Evolutionary conservation across 2,797 vertebrate genomes (phyloP).

Genomic region (Epinephelus coioides): DNA sequence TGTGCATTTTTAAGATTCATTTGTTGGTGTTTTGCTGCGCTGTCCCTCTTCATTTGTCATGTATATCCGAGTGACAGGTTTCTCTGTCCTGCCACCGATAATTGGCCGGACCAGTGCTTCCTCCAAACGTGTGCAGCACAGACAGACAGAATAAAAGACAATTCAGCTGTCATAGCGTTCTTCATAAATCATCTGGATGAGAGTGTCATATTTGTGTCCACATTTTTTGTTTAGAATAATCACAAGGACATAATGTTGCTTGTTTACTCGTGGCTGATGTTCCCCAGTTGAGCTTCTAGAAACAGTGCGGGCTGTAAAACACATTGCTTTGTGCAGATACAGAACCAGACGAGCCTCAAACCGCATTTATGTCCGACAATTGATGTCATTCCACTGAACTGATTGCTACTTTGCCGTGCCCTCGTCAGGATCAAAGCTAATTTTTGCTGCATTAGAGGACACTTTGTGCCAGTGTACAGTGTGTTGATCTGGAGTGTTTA

Average conservation of each 20-base stretch:
- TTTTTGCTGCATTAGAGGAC: constrained; percentile 77
- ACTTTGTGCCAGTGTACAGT: constrained; percentile 66
- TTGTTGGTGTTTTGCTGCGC: constrained; percentile 48
- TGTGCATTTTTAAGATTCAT: constrained; percentile 52
- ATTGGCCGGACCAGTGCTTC: constrained; percentile 70
- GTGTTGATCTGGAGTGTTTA: constrained; percentile 80
- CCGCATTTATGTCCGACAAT: constrained; percentile 44
- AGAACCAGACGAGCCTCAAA: constrained; percentile 35
- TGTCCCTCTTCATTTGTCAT: constrained; percentile 68
- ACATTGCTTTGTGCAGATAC: constrained; percentile 42
- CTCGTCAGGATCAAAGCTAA: constrained; percentile 73
- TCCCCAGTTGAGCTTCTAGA: constrained; percentile 48
- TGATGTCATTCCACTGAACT: constrained; percentile 57
- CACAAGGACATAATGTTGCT: constrained; percentile 61
- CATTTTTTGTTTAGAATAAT: constrained; percentile 73
- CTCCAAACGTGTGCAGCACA: constrained; percentile 65
- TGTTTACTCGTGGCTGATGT: constrained; percentile 61
- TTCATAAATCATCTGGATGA: constrained; percentile 78
- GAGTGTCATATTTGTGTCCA: constrained; percentile 69
- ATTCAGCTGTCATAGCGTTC: constrained; percentile 67
- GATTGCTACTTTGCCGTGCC: constrained; percentile 58
- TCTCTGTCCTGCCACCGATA: constrained; percentile 71
- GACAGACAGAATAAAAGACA: constrained; percentile 60
- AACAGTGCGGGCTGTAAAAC: constrained; percentile 52
- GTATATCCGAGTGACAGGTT: constrained; percentile 70